Evolutionary conservation across 2,888 invertebrate species (phyloP).

Genomic region (Cephonodes hylas): DNA sequence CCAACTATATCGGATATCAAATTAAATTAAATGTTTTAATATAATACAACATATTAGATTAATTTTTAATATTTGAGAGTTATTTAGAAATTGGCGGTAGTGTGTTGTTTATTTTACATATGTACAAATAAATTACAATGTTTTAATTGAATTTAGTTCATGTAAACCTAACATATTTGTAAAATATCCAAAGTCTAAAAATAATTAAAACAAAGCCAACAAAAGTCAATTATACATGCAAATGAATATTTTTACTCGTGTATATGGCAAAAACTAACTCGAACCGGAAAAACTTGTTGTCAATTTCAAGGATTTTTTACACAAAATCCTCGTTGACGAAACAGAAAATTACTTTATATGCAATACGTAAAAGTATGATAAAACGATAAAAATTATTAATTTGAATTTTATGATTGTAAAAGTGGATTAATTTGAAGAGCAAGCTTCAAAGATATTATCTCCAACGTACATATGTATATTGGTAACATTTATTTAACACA

Average conservation of each 20-base stretch:
- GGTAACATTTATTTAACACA: too few relatives aligned
- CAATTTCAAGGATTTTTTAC: neutral
- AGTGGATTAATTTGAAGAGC: too few relatives aligned
- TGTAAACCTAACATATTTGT: neutral
- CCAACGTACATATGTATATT: too few relatives aligned
- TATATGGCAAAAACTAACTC: neutral
- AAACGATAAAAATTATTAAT: too few relatives aligned
- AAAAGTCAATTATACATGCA: conserved; percentile 32
- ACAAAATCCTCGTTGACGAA: neutral
- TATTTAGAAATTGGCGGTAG: too few relatives aligned
- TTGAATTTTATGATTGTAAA: too few relatives aligned
- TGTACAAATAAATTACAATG: too few relatives aligned
- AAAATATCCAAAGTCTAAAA: neutral
- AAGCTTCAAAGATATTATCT: too few relatives aligned
- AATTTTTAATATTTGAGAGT: too few relatives aligned
- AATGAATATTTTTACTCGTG: neutral
- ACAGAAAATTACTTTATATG: neutral
- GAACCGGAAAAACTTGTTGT: neutral
- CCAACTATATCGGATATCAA: neutral
- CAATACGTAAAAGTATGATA: neutral
- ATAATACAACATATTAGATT: too few relatives aligned
- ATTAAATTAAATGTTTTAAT: neutral
- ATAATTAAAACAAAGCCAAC: neutral
- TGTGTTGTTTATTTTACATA: too few relatives aligned
- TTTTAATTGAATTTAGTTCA: neutral